Base-by-base conservation (phyloP, 1,140 invertebrate genomes). In the Aphaenogaster ashmeadi region DNA sequence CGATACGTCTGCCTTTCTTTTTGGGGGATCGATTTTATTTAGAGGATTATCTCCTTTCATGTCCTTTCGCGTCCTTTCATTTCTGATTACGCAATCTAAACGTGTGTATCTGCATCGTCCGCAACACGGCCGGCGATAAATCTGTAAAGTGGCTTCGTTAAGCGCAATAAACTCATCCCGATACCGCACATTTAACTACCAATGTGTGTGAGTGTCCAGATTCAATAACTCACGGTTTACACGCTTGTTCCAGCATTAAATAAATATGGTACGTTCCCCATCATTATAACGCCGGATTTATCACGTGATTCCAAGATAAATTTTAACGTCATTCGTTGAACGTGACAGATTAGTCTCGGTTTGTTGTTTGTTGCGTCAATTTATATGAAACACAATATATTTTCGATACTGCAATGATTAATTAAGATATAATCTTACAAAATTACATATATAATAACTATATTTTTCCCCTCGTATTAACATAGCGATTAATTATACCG, bases 101-200 rank as follows among this genome's bases (percentile, higher is more conserved):
- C n/a, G 13, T 15, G 66, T 27, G 66, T 69, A 69, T 60, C n/a
- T 27, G n/a, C 56, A 60, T 69, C 66, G n/a, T 69, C 8, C 41
- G 15, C 66, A 69, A 69, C 21, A 50, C 41, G 5, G 11, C 41
- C 66, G 21, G 11, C 6, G 21, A 50, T 69, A 77, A 41, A 75
- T 58, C 36, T 38, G 54, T 44, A 58, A 77, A 77, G 52, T 58
- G 66, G 38, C 66, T 69, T 69, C 66, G 41, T 58, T 56, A 58
- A 74, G 6, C n/a, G 52, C 52, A 77, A 58, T 58, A 41, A 58
- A 77, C 72, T 41, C 36, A 41, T 77, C 72, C 4, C 36, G 54
- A 77, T 77, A 41, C 50, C 36, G n/a, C 72, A 58, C n/a, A 58
- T 58, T 77, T 58, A 41, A 58, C 72, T 77, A 13, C 11, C 54